Conservation (phyloP, 2,113 vertebrate species). For the Oreochromis aureus region DNA sequence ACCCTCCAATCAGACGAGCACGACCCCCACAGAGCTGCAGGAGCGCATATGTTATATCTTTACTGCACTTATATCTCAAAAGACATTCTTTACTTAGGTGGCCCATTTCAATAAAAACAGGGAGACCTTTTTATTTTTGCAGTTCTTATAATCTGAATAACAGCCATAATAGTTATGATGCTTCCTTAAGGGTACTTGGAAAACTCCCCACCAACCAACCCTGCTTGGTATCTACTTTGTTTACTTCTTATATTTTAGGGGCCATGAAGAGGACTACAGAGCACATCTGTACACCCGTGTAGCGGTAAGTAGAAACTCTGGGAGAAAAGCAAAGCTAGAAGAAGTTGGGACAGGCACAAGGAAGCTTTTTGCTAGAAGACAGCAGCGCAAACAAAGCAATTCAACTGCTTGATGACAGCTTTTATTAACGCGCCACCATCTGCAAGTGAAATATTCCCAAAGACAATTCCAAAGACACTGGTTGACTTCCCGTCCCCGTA, state of each 20-base stretch:
- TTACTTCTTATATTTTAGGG: conserved; percentile 14
- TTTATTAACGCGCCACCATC: background rate
- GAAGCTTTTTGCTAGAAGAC: background rate
- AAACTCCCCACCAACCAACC: background rate
- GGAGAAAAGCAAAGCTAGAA: conserved; percentile 7
- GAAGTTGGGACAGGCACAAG: conserved; percentile 28
- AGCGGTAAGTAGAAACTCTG: background rate
- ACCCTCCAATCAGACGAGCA: background rate
- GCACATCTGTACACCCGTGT: conserved; percentile 39
- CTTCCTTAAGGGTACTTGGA: conserved; percentile 25
- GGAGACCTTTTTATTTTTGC: conserved; percentile 29
- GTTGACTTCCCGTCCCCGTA: background rate
- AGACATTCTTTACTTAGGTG: conserved; percentile 62
- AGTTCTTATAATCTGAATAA: conserved; percentile 32
- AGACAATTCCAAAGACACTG: background rate
- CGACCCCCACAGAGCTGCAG: conserved; percentile 21
- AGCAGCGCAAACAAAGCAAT: background rate
- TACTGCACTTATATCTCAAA: conserved; percentile 55
- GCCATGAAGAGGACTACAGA: conserved; percentile 21
- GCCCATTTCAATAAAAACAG: conserved; percentile 46
- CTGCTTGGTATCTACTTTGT: background rate
- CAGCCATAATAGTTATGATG: conserved; percentile 14
- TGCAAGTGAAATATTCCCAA: background rate
- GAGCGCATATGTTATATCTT: conserved; percentile 47
- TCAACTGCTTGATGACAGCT: background rate